phyloP scores from a whole-genome alignment of 2,888 invertebrate genomes.

The Ferdinandea cuprea region DNA sequence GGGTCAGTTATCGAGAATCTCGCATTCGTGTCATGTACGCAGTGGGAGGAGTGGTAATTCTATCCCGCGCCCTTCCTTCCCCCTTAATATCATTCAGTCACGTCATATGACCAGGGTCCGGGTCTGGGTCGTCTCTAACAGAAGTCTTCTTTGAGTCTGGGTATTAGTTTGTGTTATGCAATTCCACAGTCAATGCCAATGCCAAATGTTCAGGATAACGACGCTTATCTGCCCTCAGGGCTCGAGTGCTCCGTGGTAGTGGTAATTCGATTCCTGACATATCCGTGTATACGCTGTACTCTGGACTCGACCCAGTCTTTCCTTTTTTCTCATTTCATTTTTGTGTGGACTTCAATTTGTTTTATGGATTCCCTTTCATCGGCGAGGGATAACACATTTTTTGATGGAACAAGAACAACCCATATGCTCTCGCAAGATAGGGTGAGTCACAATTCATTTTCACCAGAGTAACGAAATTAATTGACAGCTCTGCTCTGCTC shows the following conservation, averaged over 20 bases:
- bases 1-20: slow-evolving; percentile 71
- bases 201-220: slow-evolving; percentile 67
- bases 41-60: slow-evolving; percentile 21
- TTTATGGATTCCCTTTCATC: slow-evolving; percentile 72
- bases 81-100: slow-evolving; percentile 51
- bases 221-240: slow-evolving; percentile 66
- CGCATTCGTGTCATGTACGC: slow-evolving; percentile 66
- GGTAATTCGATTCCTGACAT: slow-evolving; percentile 69
- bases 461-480: slow-evolving; percentile 53
- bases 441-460: slow-evolving; percentile 61
- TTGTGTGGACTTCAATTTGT: slow-evolving; percentile 67
- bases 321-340: slow-evolving; percentile 40
- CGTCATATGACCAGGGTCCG: slow-evolving; percentile 52
- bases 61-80: neutral
- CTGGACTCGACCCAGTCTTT: slow-evolving; percentile 14
- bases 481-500: slow-evolving; percentile 64
- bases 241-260: slow-evolving; percentile 23
- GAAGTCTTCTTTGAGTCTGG: slow-evolving; percentile 33
- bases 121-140: too few relatives aligned
- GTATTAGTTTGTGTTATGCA: slow-evolving; percentile 65
- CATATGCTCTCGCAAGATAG: slow-evolving; percentile 17
- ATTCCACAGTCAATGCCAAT: slow-evolving; percentile 70
- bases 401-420: slow-evolving; percentile 47
- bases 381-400: slow-evolving; percentile 63
- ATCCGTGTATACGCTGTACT: too few relatives aligned